Conservation (phyloP, 2,888 invertebrate genomes). For the Cistogaster globosa region DNA sequence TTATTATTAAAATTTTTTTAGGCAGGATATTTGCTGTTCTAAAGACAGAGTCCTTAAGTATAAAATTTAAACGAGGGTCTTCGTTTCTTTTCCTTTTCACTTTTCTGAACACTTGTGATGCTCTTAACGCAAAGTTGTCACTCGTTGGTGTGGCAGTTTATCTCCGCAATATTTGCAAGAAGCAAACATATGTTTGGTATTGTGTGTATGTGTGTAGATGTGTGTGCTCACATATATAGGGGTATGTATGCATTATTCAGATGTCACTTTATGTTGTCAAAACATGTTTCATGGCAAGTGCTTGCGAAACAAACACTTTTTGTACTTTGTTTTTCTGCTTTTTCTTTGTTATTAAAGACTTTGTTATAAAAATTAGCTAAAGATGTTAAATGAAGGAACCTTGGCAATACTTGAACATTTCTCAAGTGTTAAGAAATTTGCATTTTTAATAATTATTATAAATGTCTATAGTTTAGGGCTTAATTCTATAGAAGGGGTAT, state of each 20-base stretch:
- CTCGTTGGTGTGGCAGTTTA: slow-evolving; percentile 38
- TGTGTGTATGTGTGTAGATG: not conserved
- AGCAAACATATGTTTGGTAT: slow-evolving; percentile 37
- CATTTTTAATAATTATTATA: slow-evolving; percentile 39
- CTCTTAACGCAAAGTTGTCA: slow-evolving; percentile 22
- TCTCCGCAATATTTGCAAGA: slow-evolving; percentile 37
- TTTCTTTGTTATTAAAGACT: slow-evolving; percentile 34
- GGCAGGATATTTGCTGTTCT: slow-evolving; percentile 22
- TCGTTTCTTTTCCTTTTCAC: not conserved
- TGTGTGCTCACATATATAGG: no score
- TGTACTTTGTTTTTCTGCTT: slow-evolving; percentile 1
- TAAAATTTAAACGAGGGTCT: slow-evolving; percentile 51
- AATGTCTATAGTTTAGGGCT: slow-evolving; percentile 15
- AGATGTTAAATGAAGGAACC: slow-evolving; percentile 33
- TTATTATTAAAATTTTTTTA: slow-evolving; percentile 44
- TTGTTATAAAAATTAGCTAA: slow-evolving; percentile 63
- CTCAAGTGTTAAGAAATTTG: slow-evolving; percentile 37
- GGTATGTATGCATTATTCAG: slow-evolving; percentile 18
- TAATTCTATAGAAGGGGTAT: not conserved
- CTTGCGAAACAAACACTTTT: slow-evolving; percentile 42
- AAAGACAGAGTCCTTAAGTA: slow-evolving; percentile 48
- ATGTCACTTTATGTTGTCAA: slow-evolving; percentile 69
- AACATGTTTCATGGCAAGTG: slow-evolving; percentile 56
- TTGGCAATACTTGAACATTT: slow-evolving; percentile 35
- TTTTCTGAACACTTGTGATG: slow-evolving; percentile 22